These are phyloP conservation scores for Petromus typicus DNA, from an alignment of 2,113 vertebrate species.

Conservation along the genomic window DNA sequence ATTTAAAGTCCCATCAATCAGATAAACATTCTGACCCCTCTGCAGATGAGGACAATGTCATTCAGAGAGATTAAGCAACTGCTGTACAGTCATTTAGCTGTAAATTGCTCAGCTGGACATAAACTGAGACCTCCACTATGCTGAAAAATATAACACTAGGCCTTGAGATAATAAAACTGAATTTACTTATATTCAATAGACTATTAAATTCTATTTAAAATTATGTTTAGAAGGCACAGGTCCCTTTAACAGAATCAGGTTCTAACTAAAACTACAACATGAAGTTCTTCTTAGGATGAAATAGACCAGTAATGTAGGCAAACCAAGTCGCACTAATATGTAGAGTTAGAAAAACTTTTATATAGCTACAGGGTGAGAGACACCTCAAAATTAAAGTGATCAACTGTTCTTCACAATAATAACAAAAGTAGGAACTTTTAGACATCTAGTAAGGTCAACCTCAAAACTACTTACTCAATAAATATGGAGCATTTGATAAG, in stretches of 20 bases:
- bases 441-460: neutral
- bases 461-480: constrained; percentile 3
- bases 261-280: constrained; percentile 30
- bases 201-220: constrained; percentile 50
- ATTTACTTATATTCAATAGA: constrained; percentile 6
- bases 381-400: neutral
- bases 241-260: neutral
- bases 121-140: neutral
- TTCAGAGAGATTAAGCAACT: constrained; percentile 10
- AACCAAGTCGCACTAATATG: neutral
- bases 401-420: constrained; percentile 7
- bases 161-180: constrained; percentile 13
- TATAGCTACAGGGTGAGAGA: neutral
- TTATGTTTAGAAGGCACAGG: neutral
- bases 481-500: neutral
- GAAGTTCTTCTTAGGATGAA: neutral
- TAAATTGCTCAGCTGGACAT: neutral
- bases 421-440: neutral
- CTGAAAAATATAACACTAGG: neutral
- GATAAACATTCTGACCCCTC: neutral
- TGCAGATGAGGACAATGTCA: neutral
- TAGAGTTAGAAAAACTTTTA: neutral
- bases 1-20: neutral
- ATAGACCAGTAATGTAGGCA: constrained; percentile 21
- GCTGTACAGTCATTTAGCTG: neutral